Evolutionary conservation across 1,140 invertebrate genomes (phyloP).

Genomic region (Agrilus planipennis): DNA sequence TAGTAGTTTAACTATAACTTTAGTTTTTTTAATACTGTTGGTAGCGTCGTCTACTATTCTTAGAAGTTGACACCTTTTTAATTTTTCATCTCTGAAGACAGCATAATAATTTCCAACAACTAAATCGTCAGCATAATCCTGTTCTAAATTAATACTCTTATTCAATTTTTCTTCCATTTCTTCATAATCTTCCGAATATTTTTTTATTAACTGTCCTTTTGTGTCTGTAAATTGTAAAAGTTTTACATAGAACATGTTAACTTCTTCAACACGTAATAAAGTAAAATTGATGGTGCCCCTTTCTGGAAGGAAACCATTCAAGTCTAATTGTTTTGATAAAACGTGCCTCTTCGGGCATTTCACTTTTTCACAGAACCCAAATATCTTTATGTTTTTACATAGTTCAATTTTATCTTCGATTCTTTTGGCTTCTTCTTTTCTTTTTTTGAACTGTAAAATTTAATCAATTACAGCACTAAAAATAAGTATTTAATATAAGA

Average conservation of each 20-base stretch:
- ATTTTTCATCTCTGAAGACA: too few relatives aligned
- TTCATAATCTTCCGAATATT: too few relatives aligned
- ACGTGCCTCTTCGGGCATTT: conserved; percentile 19
- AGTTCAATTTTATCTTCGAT: conserved; percentile 13
- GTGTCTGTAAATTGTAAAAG: conserved; percentile 19
- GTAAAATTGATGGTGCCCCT: conserved; percentile 23
- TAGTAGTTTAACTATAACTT: too few relatives aligned
- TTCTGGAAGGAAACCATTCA: conserved; percentile 15
- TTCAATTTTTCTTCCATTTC: too few relatives aligned
- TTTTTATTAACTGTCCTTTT: conserved; percentile 17
- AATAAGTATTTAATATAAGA: not conserved
- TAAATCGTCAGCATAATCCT: too few relatives aligned
- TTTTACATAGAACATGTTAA: conserved; percentile 14
- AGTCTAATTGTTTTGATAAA: conserved; percentile 15
- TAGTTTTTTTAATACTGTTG: too few relatives aligned
- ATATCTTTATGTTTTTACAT: conserved; percentile 19
- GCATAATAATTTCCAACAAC: too few relatives aligned
- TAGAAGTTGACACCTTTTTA: too few relatives aligned
- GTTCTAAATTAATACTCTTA: too few relatives aligned
- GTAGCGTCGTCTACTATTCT: too few relatives aligned
- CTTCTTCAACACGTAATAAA: conserved; percentile 17
- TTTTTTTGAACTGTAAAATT: conserved; percentile 12
- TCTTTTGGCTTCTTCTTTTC: conserved; percentile 17
- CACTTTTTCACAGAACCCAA: conserved; percentile 18
- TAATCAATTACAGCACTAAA: not conserved